Conservation (phyloP, 2,888 invertebrate species). For the Tinea semifulvella region DNA sequence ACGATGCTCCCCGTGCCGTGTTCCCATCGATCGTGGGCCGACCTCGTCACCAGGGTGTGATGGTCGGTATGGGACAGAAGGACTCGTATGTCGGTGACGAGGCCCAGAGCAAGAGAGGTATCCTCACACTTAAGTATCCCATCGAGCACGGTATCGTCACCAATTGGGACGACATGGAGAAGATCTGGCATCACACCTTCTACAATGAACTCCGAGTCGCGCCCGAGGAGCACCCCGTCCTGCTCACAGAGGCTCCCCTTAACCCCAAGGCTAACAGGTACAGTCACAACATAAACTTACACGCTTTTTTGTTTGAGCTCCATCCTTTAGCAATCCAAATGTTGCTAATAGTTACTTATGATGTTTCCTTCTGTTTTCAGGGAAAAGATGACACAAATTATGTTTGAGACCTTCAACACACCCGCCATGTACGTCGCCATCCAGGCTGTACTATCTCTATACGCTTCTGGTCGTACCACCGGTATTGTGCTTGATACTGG, state of each 20-base stretch:
- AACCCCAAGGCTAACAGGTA: slow-evolving; percentile 86
- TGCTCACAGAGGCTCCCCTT: slow-evolving; percentile 87
- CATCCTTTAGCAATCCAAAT: not conserved
- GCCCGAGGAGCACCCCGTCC: slow-evolving; percentile 90
- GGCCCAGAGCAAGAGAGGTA: slow-evolving; percentile 96
- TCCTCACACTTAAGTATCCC: slow-evolving; percentile 94
- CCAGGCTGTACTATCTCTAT: slow-evolving; percentile 83
- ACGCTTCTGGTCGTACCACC: slow-evolving; percentile 88
- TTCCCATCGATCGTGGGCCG: slow-evolving; percentile 96
- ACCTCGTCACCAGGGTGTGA: slow-evolving; percentile 92
- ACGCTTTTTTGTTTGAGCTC: slow-evolving; percentile 30
- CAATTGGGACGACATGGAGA: slow-evolving; percentile 99
- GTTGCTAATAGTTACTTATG: not conserved
- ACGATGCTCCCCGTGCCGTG: slow-evolving; percentile 93
- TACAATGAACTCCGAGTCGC: slow-evolving; percentile 97
- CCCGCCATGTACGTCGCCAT: slow-evolving; percentile 89
- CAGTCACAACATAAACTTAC: slow-evolving; percentile 5
- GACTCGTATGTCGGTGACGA: slow-evolving; percentile 97
- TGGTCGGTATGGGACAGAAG: slow-evolving; percentile 99
- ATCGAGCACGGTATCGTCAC: slow-evolving; percentile 98
- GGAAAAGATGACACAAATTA: slow-evolving; percentile 84
- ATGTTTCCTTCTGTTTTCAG: slow-evolving; percentile 28
- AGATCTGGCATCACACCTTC: slow-evolving; percentile 99
- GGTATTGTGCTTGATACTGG: slow-evolving; percentile 89
- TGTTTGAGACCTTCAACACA: slow-evolving; percentile 69